Evolutionary conservation across 2,797 vertebrate species (phyloP), one percentile per base, ranked within the genome.

Genomic region (Coracias cyanogaster): DNA sequence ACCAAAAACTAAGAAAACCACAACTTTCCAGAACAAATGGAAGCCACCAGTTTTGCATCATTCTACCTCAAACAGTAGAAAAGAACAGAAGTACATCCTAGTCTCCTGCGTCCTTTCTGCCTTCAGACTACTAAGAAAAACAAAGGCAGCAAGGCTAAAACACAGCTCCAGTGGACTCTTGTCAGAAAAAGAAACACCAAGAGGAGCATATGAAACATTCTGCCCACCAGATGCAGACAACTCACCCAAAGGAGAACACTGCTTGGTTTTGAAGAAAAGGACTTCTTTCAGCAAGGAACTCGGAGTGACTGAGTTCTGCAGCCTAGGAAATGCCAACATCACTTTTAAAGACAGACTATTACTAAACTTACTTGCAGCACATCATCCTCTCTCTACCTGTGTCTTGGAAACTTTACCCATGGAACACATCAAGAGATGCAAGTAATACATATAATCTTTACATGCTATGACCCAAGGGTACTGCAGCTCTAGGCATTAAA

Each of bases 21-120:
- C 6, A 33, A 46, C 19, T 35, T 54, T 25, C 19, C 31, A 80
- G n/a, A 76, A 87, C 24, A 92, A 77, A 77, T 6, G 6, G 16
- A 89, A 92, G 16, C 17, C 64, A 91, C 9, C 1, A 1, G 24
- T n/a, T 65, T 91, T 43, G 41, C 29, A 82, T 61, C 41, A 37
- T 28, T 79, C 58, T 52, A 41, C 21, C 9, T 67, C 62, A 82
- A 85, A 80, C 10, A 64, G 29, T 5, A 86, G 17, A 16, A 78
- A 54, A 33, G 55, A 69, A 48, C 2, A 54, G 15, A 70, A 51
- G 31, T 10, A 61, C 0, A 0, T 17, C 17, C 43, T 10, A 86
- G 43, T 21, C 61, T 77, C 28, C 35, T 64, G 17, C 2, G 0
- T 13, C 71, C 62, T 51, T 88, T 81, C 69, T 41, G 41, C 48